A percentile compares a stretch with the other conserved stretches of the same genome.
Evolutionary conservation across 2,888 invertebrate species (phyloP).

Genomic region (Mystacides longicornis): DNA sequence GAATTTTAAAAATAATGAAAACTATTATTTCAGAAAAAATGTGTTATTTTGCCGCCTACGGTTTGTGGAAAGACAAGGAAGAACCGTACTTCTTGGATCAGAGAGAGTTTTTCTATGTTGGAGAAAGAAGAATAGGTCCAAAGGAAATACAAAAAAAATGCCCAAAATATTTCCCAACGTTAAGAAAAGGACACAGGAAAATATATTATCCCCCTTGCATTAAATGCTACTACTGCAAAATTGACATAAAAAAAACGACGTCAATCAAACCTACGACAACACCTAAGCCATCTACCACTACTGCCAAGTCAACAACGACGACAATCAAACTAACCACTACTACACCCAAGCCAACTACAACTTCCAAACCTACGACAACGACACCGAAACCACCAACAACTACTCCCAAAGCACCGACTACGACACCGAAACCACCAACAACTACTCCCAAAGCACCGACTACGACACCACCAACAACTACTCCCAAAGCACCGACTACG

Average conservation of each 20-base stretch:
- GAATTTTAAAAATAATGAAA: no score
- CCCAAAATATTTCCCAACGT: not conserved
- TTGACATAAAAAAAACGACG: constrained; percentile 38
- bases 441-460: no score
- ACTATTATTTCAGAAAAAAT: constrained; percentile 5
- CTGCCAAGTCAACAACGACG: not conserved
- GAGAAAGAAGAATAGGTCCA: not conserved
- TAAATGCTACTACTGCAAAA: constrained; percentile 32
- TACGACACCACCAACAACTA: no score
- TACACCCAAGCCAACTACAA: constrained; percentile 18
- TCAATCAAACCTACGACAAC: constrained; percentile 18
- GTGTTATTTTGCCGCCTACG: constrained; percentile 8
- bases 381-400: constrained; percentile 23
- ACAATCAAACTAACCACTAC: constrained; percentile 14
- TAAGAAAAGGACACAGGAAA: constrained; percentile 5
- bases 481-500: no score
- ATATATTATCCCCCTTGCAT: constrained; percentile 7
- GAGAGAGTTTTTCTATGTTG: constrained; percentile 10
- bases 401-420: constrained; percentile 13
- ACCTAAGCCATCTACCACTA: constrained; percentile 10
- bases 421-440: no score
- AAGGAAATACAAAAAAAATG: constrained; percentile 9
- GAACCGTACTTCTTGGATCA: not conserved
- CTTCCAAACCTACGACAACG: constrained; percentile 11
- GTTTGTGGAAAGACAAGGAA: not conserved